Evolutionary conservation across 1,140 invertebrate species (phyloP).

Genomic region (Mizuhopecten yessoensis): DNA sequence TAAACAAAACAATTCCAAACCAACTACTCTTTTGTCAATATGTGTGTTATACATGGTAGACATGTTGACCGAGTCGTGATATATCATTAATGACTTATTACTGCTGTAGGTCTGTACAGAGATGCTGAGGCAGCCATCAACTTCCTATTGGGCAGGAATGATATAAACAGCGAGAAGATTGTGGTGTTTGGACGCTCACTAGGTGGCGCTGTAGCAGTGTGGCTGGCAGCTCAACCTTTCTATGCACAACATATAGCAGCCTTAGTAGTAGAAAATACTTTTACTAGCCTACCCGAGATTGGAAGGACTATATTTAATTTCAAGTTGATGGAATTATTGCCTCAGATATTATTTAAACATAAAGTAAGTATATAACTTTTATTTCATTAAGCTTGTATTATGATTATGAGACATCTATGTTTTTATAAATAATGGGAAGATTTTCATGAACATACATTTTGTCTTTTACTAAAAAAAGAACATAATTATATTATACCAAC

Average conservation of each 20-base stretch:
- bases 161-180: constrained; percentile 93
- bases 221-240: constrained; percentile 89
- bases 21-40: too few species aligned
- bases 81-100: too few species aligned
- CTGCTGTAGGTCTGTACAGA: constrained; percentile 88
- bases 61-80: too few species aligned
- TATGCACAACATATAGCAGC: constrained; percentile 88
- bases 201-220: constrained; percentile 93
- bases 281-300: constrained; percentile 97
- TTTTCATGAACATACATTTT: too few species aligned
- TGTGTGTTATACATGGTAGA: too few species aligned
- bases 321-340: constrained; percentile 71
- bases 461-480: too few species aligned
- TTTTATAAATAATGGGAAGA: too few species aligned
- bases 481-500: too few species aligned
- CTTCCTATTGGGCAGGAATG: constrained; percentile 90
- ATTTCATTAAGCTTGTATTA: too few species aligned
- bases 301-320: constrained; percentile 81
- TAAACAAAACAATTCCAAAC: too few species aligned
- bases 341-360: constrained; percentile 77
- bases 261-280: constrained; percentile 96
- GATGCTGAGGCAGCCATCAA: constrained; percentile 95
- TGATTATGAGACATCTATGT: too few species aligned
- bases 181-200: constrained; percentile 96
- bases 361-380: constrained; percentile 68